phyloP scores from a whole-genome alignment of 2,797 vertebrate species.

The Microctenopoma steveboyesi region DNA sequence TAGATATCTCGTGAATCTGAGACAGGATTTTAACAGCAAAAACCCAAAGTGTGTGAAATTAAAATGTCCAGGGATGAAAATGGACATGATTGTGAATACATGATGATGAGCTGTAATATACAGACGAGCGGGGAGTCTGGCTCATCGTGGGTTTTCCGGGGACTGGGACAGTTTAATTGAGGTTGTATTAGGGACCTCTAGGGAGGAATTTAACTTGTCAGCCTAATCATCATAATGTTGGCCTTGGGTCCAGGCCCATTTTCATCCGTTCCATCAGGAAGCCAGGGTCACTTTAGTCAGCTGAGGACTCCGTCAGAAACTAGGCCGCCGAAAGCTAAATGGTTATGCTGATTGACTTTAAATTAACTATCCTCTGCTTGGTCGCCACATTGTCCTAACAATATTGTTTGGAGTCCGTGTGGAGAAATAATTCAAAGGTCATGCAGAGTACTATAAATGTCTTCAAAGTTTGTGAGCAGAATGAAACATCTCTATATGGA shows the following conservation, averaged over 20 bases:
- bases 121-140: slow-evolving; percentile 31
- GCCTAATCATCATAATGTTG: slow-evolving; percentile 71
- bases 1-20: slow-evolving; percentile 64
- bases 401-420: slow-evolving; percentile 24
- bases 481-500: slow-evolving; percentile 26
- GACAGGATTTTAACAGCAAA: slow-evolving; percentile 52
- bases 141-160: slow-evolving; percentile 34
- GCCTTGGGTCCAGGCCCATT: slow-evolving; percentile 63
- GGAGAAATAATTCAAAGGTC: slow-evolving; percentile 42
- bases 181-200: slow-evolving; percentile 63
- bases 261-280: slow-evolving; percentile 54
- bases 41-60: slow-evolving; percentile 79
- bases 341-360: slow-evolving; percentile 59
- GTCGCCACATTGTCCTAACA: slow-evolving; percentile 21
- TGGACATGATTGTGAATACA: slow-evolving; percentile 35
- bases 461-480: slow-evolving; percentile 18
- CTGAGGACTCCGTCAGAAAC: slow-evolving; percentile 49
- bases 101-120: slow-evolving; percentile 67
- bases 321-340: slow-evolving; percentile 23
- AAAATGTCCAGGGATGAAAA: slow-evolving; percentile 71
- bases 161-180: slow-evolving; percentile 70
- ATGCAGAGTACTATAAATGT: slow-evolving; percentile 40
- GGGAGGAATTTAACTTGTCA: slow-evolving; percentile 73
- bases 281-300: slow-evolving; percentile 52
- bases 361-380: slow-evolving; percentile 50